Evolutionary conservation across 2,113 vertebrate species (phyloP), one percentile per base, ranked within the genome.

Genomic region (Phaethornis superciliosus): DNA sequence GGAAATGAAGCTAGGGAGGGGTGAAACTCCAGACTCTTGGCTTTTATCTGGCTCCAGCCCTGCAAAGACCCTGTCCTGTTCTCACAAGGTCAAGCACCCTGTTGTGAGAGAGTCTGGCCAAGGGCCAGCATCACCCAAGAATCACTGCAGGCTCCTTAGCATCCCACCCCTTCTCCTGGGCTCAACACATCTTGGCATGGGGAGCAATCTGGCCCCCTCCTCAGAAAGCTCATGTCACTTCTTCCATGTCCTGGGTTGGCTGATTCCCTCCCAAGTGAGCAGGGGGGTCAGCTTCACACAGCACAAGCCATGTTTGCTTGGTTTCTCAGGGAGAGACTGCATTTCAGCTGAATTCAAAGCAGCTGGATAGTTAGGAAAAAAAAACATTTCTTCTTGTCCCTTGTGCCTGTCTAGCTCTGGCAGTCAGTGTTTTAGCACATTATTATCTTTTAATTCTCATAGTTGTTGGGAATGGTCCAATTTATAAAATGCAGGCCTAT

Each of bases 341-440:
- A 62, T 78, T 95, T 90, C 90, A 91, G 89, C 80, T 88, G 90
- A 95, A 96, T 90, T 95, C 92, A 86, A 96, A 95, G 94, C 96
- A 97, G 91, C 94, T 97, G 96, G 72, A 95, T 32, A 72, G 54
- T 85, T 79, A 91, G 88, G 91, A 49, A 95, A 49, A 92, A 95
- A 95, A 90, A 40, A 40, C 65, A 94, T 95, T 95, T 90, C 78
- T 92, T 59, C 77, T 81, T 90, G 80, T 97, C 96, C 95, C 95
- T 81, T 69, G 93, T 93, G 95, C 95, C 65, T 87, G 54, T 76
- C 90, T 90, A 62, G 70, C 93, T 96, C 88, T 95, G 94, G 94
- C 94, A 96, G 88, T 35, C 80, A 76, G 22, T 90, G 54, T 81
- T 93, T 94, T 92, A 91, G 90, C 94, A 95, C 80, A 2, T 96